Evolutionary conservation across 1,140 invertebrate genomes (phyloP).

Genomic region (Diuraphis noxia): DNA sequence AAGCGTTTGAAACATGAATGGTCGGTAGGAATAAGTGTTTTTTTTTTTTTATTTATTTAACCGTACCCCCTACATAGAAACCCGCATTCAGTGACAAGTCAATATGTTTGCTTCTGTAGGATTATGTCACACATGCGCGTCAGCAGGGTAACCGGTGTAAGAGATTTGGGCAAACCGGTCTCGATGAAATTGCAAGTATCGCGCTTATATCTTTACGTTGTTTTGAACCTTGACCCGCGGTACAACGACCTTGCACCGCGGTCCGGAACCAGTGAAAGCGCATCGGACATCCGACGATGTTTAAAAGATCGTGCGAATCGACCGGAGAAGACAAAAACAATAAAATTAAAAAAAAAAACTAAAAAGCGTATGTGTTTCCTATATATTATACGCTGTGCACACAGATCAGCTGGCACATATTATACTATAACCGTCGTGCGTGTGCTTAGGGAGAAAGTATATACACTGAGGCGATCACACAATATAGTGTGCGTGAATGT

Average conservation of each 20-base stretch:
- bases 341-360: not conserved
- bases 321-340: not conserved
- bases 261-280: constrained; percentile 40
- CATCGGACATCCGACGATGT: not conserved
- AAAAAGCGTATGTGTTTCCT: not conserved
- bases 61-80: not conserved
- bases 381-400: not conserved
- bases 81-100: not conserved
- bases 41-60: not conserved
- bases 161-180: constrained; percentile 32
- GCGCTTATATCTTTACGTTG: not conserved
- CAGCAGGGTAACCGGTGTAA: not conserved
- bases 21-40: not conserved
- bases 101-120: not conserved
- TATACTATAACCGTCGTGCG: not conserved
- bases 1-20: not conserved
- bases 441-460: not conserved
- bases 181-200: constrained; percentile 35
- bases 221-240: constrained; percentile 40
- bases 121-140: not conserved
- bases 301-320: not conserved
- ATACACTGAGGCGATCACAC: not conserved
- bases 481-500: not conserved
- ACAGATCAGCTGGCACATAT: not conserved
- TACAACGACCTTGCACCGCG: constrained; percentile 31